Base-by-base conservation (phyloP, 2,888 invertebrate species). In the Caenorhabditis uteleia region DNA sequence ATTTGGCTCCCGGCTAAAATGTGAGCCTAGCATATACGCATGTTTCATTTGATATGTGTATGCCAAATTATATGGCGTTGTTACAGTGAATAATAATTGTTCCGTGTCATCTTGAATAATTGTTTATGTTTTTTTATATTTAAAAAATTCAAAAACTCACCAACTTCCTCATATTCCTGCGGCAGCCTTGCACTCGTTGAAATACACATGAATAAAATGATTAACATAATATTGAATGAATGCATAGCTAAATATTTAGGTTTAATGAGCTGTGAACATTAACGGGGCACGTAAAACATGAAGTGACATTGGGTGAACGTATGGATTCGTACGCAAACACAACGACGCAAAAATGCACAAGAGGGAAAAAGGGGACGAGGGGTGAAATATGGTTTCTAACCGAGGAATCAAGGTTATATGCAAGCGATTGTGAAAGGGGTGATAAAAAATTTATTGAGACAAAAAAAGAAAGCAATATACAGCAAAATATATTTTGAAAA, bases 31-130 rank as follows among this genome's bases (percentile, higher is more conserved):
- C 46, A 68, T 68, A 53, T 68, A 74, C 1, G 70, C 67, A n/a
- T 72, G 74, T 50, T 70, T 65, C 50, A 74, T 68, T 31, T 74
- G 68, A 48, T 72, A 74, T 5, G 70, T 59, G 34, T 64, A 74
- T 6, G 69, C 64, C 31, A 74, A 34, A 29, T 58, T 56, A 26
- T 57, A 54, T n/a, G 74, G 74, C 23, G 55, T 46, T 8, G 55
- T 61, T 25, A 74, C 60, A 4, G 61, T 58, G 57, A 74, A 74
- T 16, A 72, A 57, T 26, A 70, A 38, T 4, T 61, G 62, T 2
- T 69, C 69, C 43, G 49, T 47, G 23, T 57, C 45, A n/a, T 36
- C 61, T 60, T 49, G 7, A 53, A 40, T 14, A 16, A 20, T n/a
- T 2, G 20, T 40, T 25, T 21, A 27, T 14, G 25, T n/a, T 40